phyloP scores from a whole-genome alignment of 2,797 vertebrate genomes.

The Brachyalestes nurse region DNA sequence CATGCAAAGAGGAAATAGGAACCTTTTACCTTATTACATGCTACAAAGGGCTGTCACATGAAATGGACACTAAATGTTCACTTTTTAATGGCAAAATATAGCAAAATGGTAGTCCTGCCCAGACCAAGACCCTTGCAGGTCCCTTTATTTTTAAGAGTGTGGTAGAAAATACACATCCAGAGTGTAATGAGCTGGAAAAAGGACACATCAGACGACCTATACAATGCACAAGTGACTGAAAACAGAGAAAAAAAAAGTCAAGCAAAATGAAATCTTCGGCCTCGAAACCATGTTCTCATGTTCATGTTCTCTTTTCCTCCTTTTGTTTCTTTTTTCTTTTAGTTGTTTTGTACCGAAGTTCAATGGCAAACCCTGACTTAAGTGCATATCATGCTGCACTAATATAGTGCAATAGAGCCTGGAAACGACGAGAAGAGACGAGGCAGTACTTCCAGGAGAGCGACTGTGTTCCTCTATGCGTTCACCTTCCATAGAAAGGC shows the following conservation, averaged over 20 bases:
- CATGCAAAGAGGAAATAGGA: no score
- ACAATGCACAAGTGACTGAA: conserved; percentile 58
- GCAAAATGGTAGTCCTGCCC: no score
- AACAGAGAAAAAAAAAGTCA: conserved; percentile 71
- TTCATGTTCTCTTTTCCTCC: conserved; percentile 11
- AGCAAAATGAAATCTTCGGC: conserved; percentile 66
- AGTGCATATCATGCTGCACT: conserved; percentile 98
- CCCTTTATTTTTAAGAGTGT: conserved; percentile 5
- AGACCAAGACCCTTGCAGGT: neutral
- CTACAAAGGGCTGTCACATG: no score
- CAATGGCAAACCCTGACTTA: conserved; percentile 59
- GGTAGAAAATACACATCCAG: conserved; percentile 67
- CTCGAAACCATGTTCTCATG: conserved; percentile 42
- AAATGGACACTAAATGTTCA: no score
- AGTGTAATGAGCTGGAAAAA: conserved; percentile 75
- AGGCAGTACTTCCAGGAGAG: conserved; percentile 83
- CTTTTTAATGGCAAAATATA: no score
- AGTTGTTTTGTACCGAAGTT: conserved; percentile 68
- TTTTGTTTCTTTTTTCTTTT: conserved; percentile 34
- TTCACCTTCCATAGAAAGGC: conserved; percentile 78
- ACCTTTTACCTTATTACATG: no score
- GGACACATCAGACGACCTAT: conserved; percentile 76
- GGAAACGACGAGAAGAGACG: conserved; percentile 82
- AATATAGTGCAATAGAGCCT: conserved; percentile 99
- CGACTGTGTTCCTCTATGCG: conserved; percentile 73